Base-by-base conservation (phyloP, 2,113 vertebrate species). In the Tyto alba region DNA sequence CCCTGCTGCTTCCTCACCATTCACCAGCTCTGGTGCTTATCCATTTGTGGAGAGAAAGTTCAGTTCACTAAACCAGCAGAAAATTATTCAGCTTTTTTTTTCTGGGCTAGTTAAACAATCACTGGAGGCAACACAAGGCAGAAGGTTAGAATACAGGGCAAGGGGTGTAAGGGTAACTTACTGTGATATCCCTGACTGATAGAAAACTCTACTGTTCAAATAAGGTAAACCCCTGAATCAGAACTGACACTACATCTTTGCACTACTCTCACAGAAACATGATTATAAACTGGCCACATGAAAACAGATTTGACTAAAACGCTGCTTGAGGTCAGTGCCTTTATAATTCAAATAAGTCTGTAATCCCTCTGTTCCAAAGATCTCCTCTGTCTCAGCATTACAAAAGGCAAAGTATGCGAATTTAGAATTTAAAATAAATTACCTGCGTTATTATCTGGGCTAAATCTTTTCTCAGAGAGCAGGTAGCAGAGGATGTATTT, bases 301-400 rank as follows among this genome's bases (percentile, higher is more conserved):
- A 92, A 68, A 95, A 80, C 4, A 30, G 38, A 73, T 90, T 90
- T 90, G 47, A 80, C 64, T 89, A 84, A 88, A 90, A 81, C 68
- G 47, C 47, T 81, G 64, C 64, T 74, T 69, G 83, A 77, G 64
- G 38, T 75, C 93, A 84, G 29, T 47, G 60, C 60, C 83, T 93
- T 92, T 96, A 9, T 94, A 89, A 90, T 91, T 92, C 89, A 90
- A 94, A 93, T 85, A 88, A 75, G 26, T 32, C 60, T 88, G 20
- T 82, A 96, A 94, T 94, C 81, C 47, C 75, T 88, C 60, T 59
- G 41, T 85, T 62, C 36, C 60, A 95, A 86, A 71, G 63, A 73
- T n/a, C 48, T 69, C n/a, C 16, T 43, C 67, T 93, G 76, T 85
- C 55, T 55, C 71, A 93, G 60, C 76, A 67, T 73, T 69, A 73